Evolutionary conservation across 1,140 invertebrate species (phyloP).

Genomic region (Caenorhabditis briggsae): DNA sequence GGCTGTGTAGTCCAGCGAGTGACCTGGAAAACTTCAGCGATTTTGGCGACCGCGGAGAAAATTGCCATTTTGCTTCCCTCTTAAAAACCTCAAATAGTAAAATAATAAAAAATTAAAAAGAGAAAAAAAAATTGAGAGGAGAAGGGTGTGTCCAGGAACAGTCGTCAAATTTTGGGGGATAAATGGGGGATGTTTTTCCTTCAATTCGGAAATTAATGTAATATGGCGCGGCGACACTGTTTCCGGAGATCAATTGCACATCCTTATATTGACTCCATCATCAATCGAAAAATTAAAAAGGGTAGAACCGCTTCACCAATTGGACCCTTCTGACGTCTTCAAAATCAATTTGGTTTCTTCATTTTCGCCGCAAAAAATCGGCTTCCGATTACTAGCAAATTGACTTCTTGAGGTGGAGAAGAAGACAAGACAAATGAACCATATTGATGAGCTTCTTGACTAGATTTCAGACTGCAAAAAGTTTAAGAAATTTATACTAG

Average conservation of each 20-base stretch:
- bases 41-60: not conserved
- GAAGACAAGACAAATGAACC: not conserved
- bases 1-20: too few relatives aligned
- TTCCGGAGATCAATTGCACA: conserved; percentile 19
- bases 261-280: not conserved
- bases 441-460: conserved; percentile 20
- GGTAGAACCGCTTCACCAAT: not conserved
- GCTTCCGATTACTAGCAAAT: conserved; percentile 6
- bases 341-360: not conserved
- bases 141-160: conserved; percentile 45
- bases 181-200: not conserved
- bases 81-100: not conserved
- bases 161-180: not conserved
- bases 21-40: too few relatives aligned
- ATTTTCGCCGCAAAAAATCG: not conserved
- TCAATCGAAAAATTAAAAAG: not conserved
- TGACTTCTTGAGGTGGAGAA: not conserved
- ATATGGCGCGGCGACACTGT: conserved; percentile 52
- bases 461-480: conserved; percentile 16
- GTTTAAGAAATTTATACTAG: not conserved
- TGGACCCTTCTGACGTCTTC: not conserved
- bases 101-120: not conserved
- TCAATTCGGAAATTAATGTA: conserved; percentile 42
- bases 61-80: not conserved
- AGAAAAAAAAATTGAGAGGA: not conserved